A percentile compares a stretch with the other conserved stretches of the same genome.
Evolutionary conservation across 2,797 vertebrate species (phyloP).

Genomic region (Sphenopsis melanotis): DNA sequence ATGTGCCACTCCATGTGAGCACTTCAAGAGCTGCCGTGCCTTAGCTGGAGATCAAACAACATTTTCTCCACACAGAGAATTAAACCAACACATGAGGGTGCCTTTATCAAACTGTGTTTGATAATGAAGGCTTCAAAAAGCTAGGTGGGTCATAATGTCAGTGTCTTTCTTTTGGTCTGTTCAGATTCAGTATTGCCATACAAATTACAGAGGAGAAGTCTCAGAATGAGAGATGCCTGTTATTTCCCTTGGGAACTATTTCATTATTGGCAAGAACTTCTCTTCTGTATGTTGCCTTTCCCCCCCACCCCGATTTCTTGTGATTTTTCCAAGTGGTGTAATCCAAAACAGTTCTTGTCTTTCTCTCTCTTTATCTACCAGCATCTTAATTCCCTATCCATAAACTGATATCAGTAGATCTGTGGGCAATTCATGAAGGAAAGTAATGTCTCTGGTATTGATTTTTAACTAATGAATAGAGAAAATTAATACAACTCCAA

Average conservation of each 20-base stretch:
- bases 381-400: background rate
- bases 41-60: conserved; percentile 49
- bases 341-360: conserved; percentile 8
- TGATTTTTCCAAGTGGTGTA: conserved; percentile 27
- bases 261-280: conserved; percentile 38
- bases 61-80: conserved; percentile 8
- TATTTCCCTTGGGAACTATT: conserved; percentile 45
- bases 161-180: conserved; percentile 36
- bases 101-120: conserved; percentile 66
- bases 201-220: conserved; percentile 43
- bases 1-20: background rate
- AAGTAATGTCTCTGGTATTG: background rate
- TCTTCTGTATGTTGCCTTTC: background rate
- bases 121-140: conserved; percentile 62
- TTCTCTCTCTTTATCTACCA: background rate
- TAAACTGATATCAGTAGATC: background rate
- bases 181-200: conserved; percentile 35
- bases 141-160: conserved; percentile 56
- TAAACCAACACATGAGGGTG: conserved; percentile 48
- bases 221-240: conserved; percentile 23
- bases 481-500: background rate
- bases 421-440: background rate
- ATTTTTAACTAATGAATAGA: background rate
- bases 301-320: background rate
- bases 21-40: conserved; percentile 36